Percentiles rank a stretch among this genome's conserved stretches.
phyloP scores from a whole-genome alignment of 2,888 invertebrate genomes.

The Synanthedon vespiformis region DNA sequence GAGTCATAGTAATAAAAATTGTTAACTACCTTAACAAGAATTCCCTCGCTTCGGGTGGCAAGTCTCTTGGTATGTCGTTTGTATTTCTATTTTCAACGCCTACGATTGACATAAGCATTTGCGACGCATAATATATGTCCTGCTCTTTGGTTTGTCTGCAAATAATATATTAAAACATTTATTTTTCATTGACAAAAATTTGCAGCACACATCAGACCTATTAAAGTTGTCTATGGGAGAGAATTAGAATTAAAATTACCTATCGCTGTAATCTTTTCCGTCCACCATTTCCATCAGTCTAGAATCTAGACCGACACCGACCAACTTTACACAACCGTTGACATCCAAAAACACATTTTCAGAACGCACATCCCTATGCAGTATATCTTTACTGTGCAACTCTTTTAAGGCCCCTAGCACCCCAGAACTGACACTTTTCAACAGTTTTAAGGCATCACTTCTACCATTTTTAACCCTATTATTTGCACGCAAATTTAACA shows the following conservation, averaged over 20 bases:
- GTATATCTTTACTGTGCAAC: slow-evolving; percentile 84
- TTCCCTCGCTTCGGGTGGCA: slow-evolving; percentile 75
- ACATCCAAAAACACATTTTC: slow-evolving; percentile 80
- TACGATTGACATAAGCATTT: slow-evolving; percentile 75
- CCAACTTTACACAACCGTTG: slow-evolving; percentile 70
- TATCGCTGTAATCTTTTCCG: slow-evolving; percentile 43
- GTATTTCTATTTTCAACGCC: slow-evolving; percentile 53
- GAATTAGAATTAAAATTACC: slow-evolving; percentile 18
- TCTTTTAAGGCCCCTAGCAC: slow-evolving; percentile 81
- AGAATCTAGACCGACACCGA: slow-evolving; percentile 79
- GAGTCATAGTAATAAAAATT: not conserved
- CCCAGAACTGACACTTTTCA: slow-evolving; percentile 77
- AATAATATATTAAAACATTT: not conserved
- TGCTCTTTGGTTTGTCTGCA: slow-evolving; percentile 72
- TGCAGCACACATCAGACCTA: no score
- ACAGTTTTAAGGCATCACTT: slow-evolving; percentile 40
- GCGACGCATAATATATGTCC: slow-evolving; percentile 80
- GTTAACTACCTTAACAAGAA: slow-evolving; percentile 74
- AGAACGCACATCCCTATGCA: slow-evolving; percentile 85
- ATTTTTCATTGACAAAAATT: no score
- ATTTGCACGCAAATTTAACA: slow-evolving; percentile 13
- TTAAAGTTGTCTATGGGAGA: not conserved
- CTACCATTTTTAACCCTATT: slow-evolving; percentile 22
- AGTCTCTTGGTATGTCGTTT: slow-evolving; percentile 68
- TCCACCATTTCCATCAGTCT: slow-evolving; percentile 72